A percentile compares a stretch with the other conserved stretches of the same genome.
Conservation (phyloP, 2,797 vertebrate species). For the Chloroceryle inda region DNA sequence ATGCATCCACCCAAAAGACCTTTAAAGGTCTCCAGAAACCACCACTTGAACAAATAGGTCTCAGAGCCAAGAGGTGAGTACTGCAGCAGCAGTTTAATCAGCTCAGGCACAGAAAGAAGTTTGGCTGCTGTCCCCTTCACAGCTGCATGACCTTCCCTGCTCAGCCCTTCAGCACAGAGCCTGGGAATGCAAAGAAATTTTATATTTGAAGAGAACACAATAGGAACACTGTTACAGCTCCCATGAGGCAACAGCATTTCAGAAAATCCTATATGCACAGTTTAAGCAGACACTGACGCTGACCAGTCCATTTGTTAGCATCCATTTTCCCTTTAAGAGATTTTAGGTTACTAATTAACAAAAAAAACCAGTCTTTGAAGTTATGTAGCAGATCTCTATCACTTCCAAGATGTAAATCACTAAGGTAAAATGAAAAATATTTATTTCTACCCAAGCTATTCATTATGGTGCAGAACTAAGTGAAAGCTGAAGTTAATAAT, state of each 20-base stretch:
- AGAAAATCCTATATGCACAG: neutral
- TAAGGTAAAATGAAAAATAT: neutral
- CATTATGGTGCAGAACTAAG: neutral
- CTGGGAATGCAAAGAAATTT: neutral
- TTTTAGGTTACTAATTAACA: neutral
- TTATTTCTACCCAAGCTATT: neutral
- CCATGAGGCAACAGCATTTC: neutral
- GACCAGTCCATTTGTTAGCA: neutral
- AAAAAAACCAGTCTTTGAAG: neutral
- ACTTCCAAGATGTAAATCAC: neutral
- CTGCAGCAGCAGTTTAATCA: neutral
- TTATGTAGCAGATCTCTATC: neutral
- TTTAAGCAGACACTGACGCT: neutral
- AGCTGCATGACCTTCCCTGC: neutral
- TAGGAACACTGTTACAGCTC: neutral
- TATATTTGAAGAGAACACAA: neutral
- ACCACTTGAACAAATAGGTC: neutral
- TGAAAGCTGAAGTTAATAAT: neutral
- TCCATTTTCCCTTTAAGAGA: neutral
- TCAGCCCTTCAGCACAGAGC: neutral
- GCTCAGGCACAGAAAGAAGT: neutral
- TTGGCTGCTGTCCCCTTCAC: conserved; percentile 19
- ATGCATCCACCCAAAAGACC: neutral
- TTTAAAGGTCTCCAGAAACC: neutral
- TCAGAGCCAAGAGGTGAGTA: neutral